A percentile compares a stretch with the other conserved stretches of the same genome.
phyloP scores from a whole-genome alignment of 2,113 vertebrate species.

The Colistium nudipinnis region DNA sequence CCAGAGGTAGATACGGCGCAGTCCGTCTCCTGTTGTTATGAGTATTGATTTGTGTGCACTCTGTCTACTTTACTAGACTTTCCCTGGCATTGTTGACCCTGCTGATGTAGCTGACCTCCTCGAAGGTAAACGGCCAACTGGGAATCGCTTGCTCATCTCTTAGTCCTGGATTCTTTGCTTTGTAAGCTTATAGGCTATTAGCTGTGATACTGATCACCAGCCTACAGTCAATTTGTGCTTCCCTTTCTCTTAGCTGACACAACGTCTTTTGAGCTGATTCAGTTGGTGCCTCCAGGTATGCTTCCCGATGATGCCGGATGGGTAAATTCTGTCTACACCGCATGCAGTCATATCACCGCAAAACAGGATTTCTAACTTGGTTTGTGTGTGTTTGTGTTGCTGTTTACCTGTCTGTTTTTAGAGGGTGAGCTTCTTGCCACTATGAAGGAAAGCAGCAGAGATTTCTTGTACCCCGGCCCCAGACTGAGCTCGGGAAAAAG shows the following conservation, averaged over 20 bases:
- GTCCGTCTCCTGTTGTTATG: conserved; percentile 54
- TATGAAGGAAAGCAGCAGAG: conserved; percentile 88
- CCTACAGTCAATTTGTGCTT: conserved; percentile 61
- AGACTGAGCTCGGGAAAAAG: conserved; percentile 78
- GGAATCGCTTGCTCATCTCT: conserved; percentile 62
- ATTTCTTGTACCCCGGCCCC: conserved; percentile 90
- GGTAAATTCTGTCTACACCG: conserved; percentile 26
- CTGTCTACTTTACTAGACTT: conserved; percentile 80
- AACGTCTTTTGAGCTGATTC: conserved; percentile 91
- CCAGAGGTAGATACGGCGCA: conserved; percentile 24
- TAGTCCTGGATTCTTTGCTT: conserved; percentile 53
- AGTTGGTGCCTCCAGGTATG: conserved; percentile 92
- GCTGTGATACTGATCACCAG: conserved; percentile 64
- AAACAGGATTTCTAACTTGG: conserved; percentile 28
- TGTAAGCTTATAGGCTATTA: conserved; percentile 64
- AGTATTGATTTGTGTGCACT: conserved; percentile 61
- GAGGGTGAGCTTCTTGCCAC: conserved; percentile 88
- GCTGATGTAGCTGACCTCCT: conserved; percentile 90
- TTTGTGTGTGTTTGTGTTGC: conserved; percentile 30
- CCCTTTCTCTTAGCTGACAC: conserved; percentile 88
- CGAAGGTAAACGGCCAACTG: conserved; percentile 83
- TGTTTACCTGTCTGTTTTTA: conserved; percentile 60
- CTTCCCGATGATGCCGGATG: conserved; percentile 65
- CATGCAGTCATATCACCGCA: conserved; percentile 46
- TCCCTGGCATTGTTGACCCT: conserved; percentile 88